Evolutionary conservation across 2,797 vertebrate species (phyloP), one percentile per base, ranked within the genome.

Genomic region (Tiaroga cobitis): DNA sequence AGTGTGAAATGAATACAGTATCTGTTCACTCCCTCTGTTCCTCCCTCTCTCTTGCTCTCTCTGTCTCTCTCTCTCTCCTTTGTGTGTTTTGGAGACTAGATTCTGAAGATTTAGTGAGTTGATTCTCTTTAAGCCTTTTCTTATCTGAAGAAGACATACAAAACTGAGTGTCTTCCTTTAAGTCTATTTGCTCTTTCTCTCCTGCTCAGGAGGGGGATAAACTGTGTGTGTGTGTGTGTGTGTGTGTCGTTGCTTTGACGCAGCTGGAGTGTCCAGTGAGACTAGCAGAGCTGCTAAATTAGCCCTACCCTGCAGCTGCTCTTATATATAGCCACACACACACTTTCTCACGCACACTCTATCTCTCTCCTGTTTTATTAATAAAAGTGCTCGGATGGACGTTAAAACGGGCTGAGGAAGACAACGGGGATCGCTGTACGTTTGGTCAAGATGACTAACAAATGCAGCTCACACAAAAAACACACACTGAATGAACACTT

Each of bases 1-100:
- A 88, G 85, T 90, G 89, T 89, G 87, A 89, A 90, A 89, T 90
- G 89, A 90, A 90, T 90, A 90, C 73, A 80, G 81, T 89, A 88
- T 90, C 87, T 90, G 86, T 89, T 90, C 68, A 56, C 51, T 72
- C 81, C 73, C 74, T 78, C 82, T 80, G 54, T 69, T 79, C 72
- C 43, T 82, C 34, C 67, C 69, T 61, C 72, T 54, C 63, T 83
- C 63, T 82, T 43, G 39, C 49, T 86, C 34, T 49, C 32, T 69
- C 63, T 19, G 37, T 34, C 34, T 83, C 46, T 59, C 61, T 63
- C 56, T 16, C 54, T 81, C 72, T 69, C 32, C 32, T 72, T 41
- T 84, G 72, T 85, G 80, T 85, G 74, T 85, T 87, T 73, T 81
- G 70, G 56, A 79, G 68, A 75, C 73, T 86, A 85, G 69, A 81